These are phyloP conservation scores for Zapornia atra DNA, from an alignment of 2,113 vertebrate species.

Conservation along the genomic window DNA sequence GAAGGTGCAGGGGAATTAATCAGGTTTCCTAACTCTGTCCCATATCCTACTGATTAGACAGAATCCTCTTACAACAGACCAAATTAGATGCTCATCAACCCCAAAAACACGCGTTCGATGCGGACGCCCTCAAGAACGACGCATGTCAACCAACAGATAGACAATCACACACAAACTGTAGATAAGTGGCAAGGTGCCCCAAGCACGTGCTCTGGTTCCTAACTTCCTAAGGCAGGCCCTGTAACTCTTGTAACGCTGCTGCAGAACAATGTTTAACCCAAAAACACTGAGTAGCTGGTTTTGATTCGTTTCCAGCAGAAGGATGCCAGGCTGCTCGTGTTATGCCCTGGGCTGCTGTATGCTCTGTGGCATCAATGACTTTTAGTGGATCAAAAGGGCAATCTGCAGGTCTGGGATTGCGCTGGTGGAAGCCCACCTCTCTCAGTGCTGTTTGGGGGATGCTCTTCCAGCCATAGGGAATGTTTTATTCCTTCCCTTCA, in stretches of 20 bases:
- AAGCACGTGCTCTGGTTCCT: not conserved
- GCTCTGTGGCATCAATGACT: not conserved
- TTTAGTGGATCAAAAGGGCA: not conserved
- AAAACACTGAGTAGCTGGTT: not conserved
- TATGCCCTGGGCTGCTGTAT: not conserved
- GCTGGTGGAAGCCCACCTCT: not conserved
- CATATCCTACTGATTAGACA: not conserved
- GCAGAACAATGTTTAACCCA: not conserved
- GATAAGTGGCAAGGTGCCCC: fast-evolving
- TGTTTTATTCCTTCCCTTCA: not conserved
- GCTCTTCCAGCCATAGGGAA: not conserved
- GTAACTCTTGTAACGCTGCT: not conserved
- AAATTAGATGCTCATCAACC: not conserved
- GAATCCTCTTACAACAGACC: not conserved
- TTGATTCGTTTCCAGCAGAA: not conserved
- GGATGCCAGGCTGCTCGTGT: not conserved
- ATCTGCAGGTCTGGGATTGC: not conserved
- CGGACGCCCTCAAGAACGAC: not conserved
- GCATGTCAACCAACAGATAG: fast-evolving
- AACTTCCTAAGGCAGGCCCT: not conserved
- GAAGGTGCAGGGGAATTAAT: not conserved
- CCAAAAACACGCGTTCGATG: not conserved
- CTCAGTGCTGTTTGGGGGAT: not conserved
- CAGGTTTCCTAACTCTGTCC: not conserved
- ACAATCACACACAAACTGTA: not conserved